phyloP scores from a whole-genome alignment of 2,797 vertebrate species.

The Cossypha dichroa region DNA sequence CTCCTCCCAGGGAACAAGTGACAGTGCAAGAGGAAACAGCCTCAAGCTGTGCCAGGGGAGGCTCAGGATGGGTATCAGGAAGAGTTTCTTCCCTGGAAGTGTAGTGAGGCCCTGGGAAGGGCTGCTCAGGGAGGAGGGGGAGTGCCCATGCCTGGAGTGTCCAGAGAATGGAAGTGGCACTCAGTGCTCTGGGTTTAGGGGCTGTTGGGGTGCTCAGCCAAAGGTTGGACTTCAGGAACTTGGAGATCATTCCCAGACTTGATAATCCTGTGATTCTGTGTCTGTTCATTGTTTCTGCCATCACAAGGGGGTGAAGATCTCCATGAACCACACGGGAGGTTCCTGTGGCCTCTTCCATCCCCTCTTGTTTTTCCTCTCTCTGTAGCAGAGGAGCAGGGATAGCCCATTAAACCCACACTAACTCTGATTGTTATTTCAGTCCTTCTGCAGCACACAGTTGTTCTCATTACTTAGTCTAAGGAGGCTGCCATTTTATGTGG shows the following conservation, averaged over 20 bases:
- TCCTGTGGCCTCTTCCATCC: not conserved
- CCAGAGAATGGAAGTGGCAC: not conserved
- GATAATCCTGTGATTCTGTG: not conserved
- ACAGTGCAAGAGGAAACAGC: not conserved
- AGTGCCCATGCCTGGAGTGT: not conserved
- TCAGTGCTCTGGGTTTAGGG: not conserved
- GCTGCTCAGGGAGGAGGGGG: not conserved
- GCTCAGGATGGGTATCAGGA: not conserved
- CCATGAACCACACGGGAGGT: not conserved
- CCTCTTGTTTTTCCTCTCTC: not conserved
- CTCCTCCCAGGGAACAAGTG: not conserved
- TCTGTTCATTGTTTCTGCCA: not conserved
- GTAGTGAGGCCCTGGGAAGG: not conserved
- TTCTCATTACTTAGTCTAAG: constrained; percentile 46
- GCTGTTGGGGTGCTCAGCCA: not conserved
- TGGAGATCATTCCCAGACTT: not conserved
- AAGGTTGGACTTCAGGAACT: not conserved
- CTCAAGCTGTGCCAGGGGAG: not conserved
- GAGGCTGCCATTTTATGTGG: constrained; percentile 42
- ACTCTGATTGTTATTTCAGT: constrained; percentile 26
- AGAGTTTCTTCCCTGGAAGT: not conserved
- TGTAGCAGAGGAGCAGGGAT: not conserved
- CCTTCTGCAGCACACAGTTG: not conserved
- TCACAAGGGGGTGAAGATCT: not conserved
- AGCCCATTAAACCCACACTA: not conserved